phyloP scores from a whole-genome alignment of 2,797 vertebrate genomes.

The Argya squamiceps region DNA sequence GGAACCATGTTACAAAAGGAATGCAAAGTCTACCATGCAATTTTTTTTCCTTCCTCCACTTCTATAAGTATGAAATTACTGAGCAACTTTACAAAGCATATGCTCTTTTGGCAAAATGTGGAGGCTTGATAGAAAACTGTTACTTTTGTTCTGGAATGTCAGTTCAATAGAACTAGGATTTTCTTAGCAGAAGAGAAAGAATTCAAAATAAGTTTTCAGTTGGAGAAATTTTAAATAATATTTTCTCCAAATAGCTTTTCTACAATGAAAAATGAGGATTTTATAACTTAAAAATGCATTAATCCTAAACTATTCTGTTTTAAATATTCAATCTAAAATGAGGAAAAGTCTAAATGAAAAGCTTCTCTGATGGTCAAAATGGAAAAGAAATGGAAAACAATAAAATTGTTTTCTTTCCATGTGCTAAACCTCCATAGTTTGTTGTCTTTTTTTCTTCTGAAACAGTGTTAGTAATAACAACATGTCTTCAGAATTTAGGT shows the following conservation, averaged over 20 bases:
- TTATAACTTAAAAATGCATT: background rate
- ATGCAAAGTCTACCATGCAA: background rate
- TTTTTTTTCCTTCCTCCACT: background rate
- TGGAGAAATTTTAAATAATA: background rate
- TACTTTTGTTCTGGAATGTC: background rate
- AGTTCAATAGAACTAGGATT: background rate
- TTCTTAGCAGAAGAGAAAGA: background rate
- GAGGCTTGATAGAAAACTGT: background rate
- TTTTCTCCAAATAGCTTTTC: background rate
- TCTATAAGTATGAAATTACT: background rate
- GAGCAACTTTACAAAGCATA: background rate
- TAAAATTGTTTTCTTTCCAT: background rate
- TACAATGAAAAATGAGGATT: background rate
- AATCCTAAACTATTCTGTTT: background rate
- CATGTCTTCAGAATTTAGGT: background rate
- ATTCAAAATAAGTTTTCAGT: background rate
- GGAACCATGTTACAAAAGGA: background rate
- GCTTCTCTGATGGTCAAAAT: background rate
- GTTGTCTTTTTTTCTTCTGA: background rate
- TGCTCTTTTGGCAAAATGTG: background rate
- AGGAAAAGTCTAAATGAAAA: background rate
- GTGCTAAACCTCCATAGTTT: accelerated
- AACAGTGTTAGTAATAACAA: background rate
- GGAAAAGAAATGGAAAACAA: background rate
- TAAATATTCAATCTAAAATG: background rate